Conservation (phyloP, 2,113 vertebrate genomes). For the Phycodurus eques region DNA sequence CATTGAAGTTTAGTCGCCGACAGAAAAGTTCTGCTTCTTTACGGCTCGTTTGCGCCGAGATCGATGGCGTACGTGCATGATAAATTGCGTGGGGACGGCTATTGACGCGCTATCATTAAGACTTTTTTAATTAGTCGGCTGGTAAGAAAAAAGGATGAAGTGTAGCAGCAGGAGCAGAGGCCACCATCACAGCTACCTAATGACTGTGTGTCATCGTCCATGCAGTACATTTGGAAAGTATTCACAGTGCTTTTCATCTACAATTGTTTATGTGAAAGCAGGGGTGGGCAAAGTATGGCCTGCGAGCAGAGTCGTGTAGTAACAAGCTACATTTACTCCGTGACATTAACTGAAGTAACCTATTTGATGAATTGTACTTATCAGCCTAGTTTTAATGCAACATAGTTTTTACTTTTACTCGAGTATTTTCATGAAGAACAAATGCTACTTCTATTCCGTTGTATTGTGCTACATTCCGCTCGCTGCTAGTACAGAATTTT, state of each 20-base stretch:
- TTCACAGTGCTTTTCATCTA: background rate
- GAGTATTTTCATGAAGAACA: too few relatives aligned
- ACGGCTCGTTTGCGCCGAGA: slow-evolving; percentile 34
- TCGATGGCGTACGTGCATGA: slow-evolving; percentile 43
- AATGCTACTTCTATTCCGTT: too few relatives aligned
- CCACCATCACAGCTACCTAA: background rate
- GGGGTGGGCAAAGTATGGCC: too few relatives aligned
- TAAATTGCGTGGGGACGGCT: slow-evolving; percentile 40
- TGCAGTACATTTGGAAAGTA: background rate
- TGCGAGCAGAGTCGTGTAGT: too few relatives aligned
- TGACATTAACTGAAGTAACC: too few relatives aligned
- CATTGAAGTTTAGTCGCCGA: slow-evolving; percentile 4
- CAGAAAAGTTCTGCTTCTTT: slow-evolving; percentile 17
- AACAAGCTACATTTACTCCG: too few relatives aligned
- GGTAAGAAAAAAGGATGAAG: slow-evolving; percentile 9
- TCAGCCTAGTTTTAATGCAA: too few relatives aligned
- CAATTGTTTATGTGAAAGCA: too few relatives aligned
- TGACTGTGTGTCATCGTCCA: background rate
- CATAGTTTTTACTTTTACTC: too few relatives aligned
- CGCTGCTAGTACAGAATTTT: too few relatives aligned
- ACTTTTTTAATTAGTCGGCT: slow-evolving; percentile 52
- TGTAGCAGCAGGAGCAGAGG: slow-evolving; percentile 18
- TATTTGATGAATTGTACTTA: too few relatives aligned
- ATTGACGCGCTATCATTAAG: slow-evolving; percentile 45
- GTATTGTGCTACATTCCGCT: too few relatives aligned